A percentile compares a stretch with the other conserved stretches of the same genome.
phyloP scores from a whole-genome alignment of 1,140 invertebrate genomes.

The Meloidogyne hapla region DNA sequence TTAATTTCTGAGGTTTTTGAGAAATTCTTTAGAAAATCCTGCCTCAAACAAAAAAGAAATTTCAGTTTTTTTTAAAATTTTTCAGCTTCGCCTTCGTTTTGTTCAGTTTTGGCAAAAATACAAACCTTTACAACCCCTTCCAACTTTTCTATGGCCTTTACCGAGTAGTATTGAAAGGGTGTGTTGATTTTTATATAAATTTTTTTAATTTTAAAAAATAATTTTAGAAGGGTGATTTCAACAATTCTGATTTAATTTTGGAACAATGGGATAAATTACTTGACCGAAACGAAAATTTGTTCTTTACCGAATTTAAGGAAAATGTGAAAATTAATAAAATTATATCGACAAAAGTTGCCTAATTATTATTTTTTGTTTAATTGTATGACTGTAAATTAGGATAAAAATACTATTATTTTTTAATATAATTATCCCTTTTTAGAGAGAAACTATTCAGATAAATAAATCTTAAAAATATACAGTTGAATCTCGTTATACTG shows the following conservation, averaged over 20 bases:
- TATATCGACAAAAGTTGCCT: not conserved
- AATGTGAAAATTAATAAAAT: too few relatives aligned
- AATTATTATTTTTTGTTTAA: not conserved
- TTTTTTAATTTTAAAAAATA: not conserved
- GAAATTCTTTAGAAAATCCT: not conserved
- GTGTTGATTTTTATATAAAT: not conserved
- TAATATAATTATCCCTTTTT: too few relatives aligned
- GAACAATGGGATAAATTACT: not conserved
- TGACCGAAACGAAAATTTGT: not conserved
- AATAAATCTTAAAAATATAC: too few relatives aligned
- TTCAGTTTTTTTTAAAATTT: constrained; percentile 7
- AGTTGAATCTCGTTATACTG: too few relatives aligned
- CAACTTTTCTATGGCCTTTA: constrained; percentile 3
- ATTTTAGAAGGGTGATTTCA: not conserved
- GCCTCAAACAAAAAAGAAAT: not conserved
- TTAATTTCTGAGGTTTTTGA: too few relatives aligned
- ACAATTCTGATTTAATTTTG: not conserved
- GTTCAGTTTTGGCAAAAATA: constrained; percentile 32
- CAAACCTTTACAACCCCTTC: constrained; percentile 23
- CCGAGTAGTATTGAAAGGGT: not conserved
- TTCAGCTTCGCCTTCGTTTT: constrained; percentile 39
- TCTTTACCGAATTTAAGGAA: not conserved
- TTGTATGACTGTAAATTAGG: too few relatives aligned
- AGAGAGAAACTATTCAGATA: too few relatives aligned
- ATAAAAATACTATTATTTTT: too few relatives aligned